These are phyloP conservation scores for Heteractis magnifica DNA, from an alignment of 92 coral and sea anemone species.

Conservation along the genomic window DNA sequence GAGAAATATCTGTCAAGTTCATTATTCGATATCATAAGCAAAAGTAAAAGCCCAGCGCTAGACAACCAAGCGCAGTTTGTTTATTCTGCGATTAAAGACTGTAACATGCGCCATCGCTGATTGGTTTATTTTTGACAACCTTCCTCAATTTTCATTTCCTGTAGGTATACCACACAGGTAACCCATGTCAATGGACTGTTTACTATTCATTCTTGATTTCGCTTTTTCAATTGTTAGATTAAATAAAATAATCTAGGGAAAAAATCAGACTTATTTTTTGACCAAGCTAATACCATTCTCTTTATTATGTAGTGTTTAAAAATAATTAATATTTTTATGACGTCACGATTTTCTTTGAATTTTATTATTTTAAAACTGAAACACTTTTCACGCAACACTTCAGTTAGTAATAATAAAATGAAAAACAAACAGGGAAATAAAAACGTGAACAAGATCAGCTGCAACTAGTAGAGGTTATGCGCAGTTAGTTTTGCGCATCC, in stretches of 20 bases:
- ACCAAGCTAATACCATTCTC: too few species aligned
- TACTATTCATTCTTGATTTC: background rate
- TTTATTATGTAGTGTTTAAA: too few species aligned
- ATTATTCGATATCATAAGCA: background rate
- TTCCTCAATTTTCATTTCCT: conserved; percentile 16
- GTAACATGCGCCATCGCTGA: conserved; percentile 13
- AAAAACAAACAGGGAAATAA: background rate
- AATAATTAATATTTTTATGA: too few species aligned
- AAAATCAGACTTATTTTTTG: too few species aligned
- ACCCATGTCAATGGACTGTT: conserved; percentile 10
- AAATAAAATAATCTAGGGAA: background rate
- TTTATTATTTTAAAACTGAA: background rate
- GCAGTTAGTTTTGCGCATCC: background rate
- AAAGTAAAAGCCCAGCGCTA: background rate
- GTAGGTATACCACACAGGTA: conserved; percentile 16
- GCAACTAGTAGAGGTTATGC: background rate
- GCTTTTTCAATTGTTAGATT: background rate
- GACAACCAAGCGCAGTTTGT: conserved; percentile 2
- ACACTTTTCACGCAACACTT: background rate
- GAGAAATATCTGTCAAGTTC: background rate
- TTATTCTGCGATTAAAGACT: background rate
- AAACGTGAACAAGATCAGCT: background rate
- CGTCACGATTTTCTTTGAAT: background rate
- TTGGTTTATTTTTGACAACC: conserved; percentile 30
- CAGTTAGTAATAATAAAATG: background rate